A percentile compares a stretch with the other conserved stretches of the same genome.
Evolutionary conservation across 2,797 vertebrate genomes (phyloP).

Genomic region (Oreochromis mossambicus): DNA sequence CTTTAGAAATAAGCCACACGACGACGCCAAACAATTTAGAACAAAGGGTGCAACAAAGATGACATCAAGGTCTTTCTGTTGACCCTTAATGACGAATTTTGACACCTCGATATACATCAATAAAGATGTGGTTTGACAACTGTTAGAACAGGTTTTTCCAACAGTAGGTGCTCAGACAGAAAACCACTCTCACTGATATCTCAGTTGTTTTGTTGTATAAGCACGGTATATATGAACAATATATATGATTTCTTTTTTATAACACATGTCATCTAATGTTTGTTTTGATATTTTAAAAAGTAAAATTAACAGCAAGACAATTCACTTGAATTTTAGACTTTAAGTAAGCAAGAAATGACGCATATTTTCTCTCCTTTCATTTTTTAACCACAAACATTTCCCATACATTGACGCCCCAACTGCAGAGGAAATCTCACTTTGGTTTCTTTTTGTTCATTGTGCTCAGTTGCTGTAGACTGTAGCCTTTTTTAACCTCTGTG

Average conservation of each 20-base stretch:
- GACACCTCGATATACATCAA: not conserved
- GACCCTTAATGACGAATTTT: too few species aligned
- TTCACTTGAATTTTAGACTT: not conserved
- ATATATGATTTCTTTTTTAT: not conserved
- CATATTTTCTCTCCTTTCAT: not conserved
- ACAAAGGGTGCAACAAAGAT: not conserved
- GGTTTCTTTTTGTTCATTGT: not conserved
- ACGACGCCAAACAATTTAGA: not conserved
- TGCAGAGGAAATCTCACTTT: not conserved
- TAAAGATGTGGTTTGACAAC: not conserved
- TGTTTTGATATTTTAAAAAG: not conserved
- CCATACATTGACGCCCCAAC: rapidly evolving
- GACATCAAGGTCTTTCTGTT: not conserved
- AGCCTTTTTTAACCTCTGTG: not conserved
- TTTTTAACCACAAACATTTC: not conserved
- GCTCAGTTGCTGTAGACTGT: not conserved
- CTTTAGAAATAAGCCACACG: not conserved
- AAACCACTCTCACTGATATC: not conserved
- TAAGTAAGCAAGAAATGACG: not conserved
- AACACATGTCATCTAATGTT: not conserved
- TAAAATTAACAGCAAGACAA: not conserved
- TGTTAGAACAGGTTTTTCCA: not conserved
- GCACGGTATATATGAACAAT: not conserved
- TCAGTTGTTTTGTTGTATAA: not conserved
- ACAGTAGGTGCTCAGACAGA: not conserved